phyloP scores from a whole-genome alignment of 2,888 invertebrate species.

The Tetrapedia diversipes region DNA sequence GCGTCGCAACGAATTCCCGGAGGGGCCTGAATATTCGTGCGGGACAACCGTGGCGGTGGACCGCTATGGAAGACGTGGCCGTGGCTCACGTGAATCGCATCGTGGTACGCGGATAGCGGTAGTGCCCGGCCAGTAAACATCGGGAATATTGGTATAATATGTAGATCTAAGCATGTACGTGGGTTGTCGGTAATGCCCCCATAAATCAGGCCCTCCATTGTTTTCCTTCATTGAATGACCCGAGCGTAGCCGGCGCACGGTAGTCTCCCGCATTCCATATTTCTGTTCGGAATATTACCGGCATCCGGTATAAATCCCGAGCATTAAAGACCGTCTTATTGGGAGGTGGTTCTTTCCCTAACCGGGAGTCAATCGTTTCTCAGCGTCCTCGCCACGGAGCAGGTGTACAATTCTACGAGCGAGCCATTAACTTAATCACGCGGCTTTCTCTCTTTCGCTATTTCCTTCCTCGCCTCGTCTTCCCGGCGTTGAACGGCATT shows the following conservation, averaged over 20 bases:
- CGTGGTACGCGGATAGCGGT: slow-evolving; percentile 63
- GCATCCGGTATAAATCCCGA: slow-evolving; percentile 55
- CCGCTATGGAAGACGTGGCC: slow-evolving; percentile 39
- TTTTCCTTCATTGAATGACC: slow-evolving; percentile 76
- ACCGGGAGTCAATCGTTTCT: slow-evolving; percentile 45
- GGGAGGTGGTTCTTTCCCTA: slow-evolving; percentile 32
- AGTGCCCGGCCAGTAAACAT: slow-evolving; percentile 62
- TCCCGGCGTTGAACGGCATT: background rate
- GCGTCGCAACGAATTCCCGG: background rate
- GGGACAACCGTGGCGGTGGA: slow-evolving; percentile 23
- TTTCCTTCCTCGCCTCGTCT: background rate
- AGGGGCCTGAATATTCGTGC: slow-evolving; percentile 20
- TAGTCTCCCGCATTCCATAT: slow-evolving; percentile 64
- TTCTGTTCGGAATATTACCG: slow-evolving; percentile 62
- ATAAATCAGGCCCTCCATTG: slow-evolving; percentile 80
- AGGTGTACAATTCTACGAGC: slow-evolving; percentile 40
- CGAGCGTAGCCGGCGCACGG: slow-evolving; percentile 60
- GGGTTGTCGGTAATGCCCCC: slow-evolving; percentile 77
- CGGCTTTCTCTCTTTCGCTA: background rate
- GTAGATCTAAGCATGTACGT: slow-evolving; percentile 72
- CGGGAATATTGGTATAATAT: slow-evolving; percentile 72
- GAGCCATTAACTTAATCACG: slow-evolving; percentile 25
- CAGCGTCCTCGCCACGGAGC: slow-evolving; percentile 24
- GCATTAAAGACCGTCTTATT: slow-evolving; percentile 38
- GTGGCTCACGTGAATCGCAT: slow-evolving; percentile 44